These are phyloP conservation scores for Hydractinia echinata DNA, from an alignment of 30 jellyfish, hydroid and myxozoan genomes.

Conservation along the genomic window DNA sequence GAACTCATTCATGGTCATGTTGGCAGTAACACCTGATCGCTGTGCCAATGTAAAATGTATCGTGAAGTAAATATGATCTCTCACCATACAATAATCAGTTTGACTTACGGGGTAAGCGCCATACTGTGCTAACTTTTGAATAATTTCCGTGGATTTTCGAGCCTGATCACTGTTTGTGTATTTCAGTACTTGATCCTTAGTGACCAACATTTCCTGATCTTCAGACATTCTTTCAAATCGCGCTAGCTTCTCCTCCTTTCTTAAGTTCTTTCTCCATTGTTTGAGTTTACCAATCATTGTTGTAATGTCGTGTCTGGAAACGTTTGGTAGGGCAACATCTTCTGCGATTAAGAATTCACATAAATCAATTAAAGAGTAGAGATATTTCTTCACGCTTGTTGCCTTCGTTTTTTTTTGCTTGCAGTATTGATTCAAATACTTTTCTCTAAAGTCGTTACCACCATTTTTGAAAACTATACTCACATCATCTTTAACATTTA, in stretches of 20 bases:
- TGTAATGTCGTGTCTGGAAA: not conserved
- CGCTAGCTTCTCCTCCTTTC: not conserved
- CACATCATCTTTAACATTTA: constrained; percentile 1
- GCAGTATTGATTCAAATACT: not conserved
- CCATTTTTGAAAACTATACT: not conserved
- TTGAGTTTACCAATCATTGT: not conserved
- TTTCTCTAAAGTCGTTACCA: constrained; percentile 5
- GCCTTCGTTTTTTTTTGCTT: not conserved
- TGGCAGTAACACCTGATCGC: not conserved
- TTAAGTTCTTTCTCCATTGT: constrained; percentile 18
- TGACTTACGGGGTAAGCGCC: not conserved
- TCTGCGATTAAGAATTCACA: constrained; percentile 5
- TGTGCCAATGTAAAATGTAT: not conserved
- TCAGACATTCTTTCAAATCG: not conserved
- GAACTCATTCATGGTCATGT: constrained; percentile 13
- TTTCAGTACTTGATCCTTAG: not conserved
- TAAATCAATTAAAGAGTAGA: constrained; percentile 2
- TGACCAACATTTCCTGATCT: constrained; percentile 12
- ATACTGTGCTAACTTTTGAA: no score
- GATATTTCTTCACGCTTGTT: constrained; percentile 15
- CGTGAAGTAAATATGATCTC: not conserved
- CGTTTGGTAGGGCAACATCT: not conserved
- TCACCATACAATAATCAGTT: not conserved
- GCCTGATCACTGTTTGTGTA: not conserved
- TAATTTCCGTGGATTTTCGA: no score